Base-by-base conservation (phyloP, 1,140 invertebrate species). In the Hyles vespertilio region DNA sequence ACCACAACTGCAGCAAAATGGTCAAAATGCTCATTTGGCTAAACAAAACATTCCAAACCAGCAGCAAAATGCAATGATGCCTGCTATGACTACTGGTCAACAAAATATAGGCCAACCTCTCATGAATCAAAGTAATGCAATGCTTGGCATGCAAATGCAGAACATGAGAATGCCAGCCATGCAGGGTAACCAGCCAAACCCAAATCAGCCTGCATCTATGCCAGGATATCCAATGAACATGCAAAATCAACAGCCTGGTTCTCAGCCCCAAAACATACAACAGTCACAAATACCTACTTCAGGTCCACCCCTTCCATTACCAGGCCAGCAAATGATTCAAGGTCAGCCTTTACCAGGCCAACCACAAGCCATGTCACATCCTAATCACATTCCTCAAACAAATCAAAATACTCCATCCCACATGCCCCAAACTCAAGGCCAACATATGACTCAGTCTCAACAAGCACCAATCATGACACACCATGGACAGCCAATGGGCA, bases 81-180 rank as follows among this genome's bases (percentile, higher is more conserved):
- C 74, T 22, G 74, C 72, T 10, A 83, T 81, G 70, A 71, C 79
- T 4, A 69, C 84, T 54, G 77, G 72, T 34, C 81, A 77, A 56
- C 75, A 66, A 48, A 74, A 70, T 62, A 74, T 77, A 54, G 58
- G 53, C 8, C 81, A 81, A 56, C 73, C 74, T 45, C 54, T 66
- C 22, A 67, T 79, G n/a, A 88, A 79, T 55, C 67, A 72, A 5
- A 79, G 49, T 53, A 83, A 83, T 52, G 72, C 78, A 9, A 77
- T 82, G 70, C 63, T 73, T 48, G 74, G 72, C 7, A 77, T 88
- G 74, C 84, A 86, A 75, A 78, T 88, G 78, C 78, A 76, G 49
- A 88, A 88, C 59, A 85, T 88, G 81, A 77, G 84, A 71, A 83
- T 85, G 81, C 74, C 84, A 3, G 59, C 80, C 6, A 75, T 81